These are phyloP conservation scores for Ceratina calcarata DNA, from an alignment of 1,140 invertebrate genomes.

Conservation along the genomic window DNA sequence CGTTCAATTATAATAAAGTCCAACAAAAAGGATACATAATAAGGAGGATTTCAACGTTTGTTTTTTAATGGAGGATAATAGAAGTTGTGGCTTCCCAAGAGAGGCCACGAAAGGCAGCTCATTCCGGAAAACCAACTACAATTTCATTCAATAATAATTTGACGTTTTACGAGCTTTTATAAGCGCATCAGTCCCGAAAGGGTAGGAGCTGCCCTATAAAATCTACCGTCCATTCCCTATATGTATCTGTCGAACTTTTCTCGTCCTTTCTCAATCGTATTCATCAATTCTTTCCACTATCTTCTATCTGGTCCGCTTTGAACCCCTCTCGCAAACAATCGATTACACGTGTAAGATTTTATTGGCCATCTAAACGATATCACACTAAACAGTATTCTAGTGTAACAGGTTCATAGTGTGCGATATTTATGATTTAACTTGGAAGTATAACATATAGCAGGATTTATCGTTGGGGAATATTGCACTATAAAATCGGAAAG, in stretches of 20 bases:
- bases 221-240: not conserved
- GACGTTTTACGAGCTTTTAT: conserved; percentile 58
- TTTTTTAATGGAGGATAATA: conserved; percentile 1
- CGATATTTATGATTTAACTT: too few species aligned
- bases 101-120: conserved; percentile 39
- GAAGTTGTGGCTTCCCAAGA: conserved; percentile 21
- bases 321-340: conserved; percentile 5
- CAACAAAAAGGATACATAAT: too few species aligned
- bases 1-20: too few species aligned
- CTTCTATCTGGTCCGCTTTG: not conserved
- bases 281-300: not conserved
- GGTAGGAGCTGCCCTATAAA: conserved; percentile 24
- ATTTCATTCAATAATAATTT: conserved; percentile 50
- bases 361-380: conserved; percentile 7
- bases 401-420: not conserved
- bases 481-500: too few species aligned
- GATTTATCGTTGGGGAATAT: too few species aligned
- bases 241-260: not conserved
- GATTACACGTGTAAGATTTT: conserved; percentile 31
- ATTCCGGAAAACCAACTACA: conserved; percentile 35
- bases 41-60: too few species aligned
- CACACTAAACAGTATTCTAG: not conserved
- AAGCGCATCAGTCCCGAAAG: conserved; percentile 25
- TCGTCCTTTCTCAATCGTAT: not conserved
- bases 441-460: too few species aligned